Evolutionary conservation across 2,888 invertebrate species (phyloP), one percentile per base, ranked within the genome.

Genomic region (Pseudococcus longispinus): DNA sequence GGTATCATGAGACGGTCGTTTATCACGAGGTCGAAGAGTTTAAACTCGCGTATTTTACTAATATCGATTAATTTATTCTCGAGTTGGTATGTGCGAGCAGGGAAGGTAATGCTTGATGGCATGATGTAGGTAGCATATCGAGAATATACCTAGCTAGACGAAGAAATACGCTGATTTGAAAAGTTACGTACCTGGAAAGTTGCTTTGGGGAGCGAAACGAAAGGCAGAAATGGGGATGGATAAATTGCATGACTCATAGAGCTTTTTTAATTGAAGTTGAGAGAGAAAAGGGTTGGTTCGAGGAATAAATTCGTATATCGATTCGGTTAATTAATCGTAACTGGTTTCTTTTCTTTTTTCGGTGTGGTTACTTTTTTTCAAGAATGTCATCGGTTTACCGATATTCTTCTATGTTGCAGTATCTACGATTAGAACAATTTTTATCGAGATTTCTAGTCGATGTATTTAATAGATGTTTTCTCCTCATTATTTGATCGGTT

Each of bases 41-140:
- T 60, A 60, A 60, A 60, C 60, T 80, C 42, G 20, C 37, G 77
- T 80, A 80, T 42, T 80, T 42, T n/a, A 23, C 77, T 80, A 80
- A 80, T 80, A 80, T 80, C 77, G 77, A 80, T 80, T 80, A 80
- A 80, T 80, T 80, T 80, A 80, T 80, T 80, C 77, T 2, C 11
- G 60, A 60, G n/a, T 51, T n/a, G n/a, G 51, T 6, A 46, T 5
- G 9, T 5, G 37, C 37, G 37, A 37, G 51, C n/a, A 51, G 65
- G 23, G 8, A 65, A 20, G 60, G 18, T 2, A 6, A 55, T 55
- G 8, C 60, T 51, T 11, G 70, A 13, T 13, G 13, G 44, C 15
- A 46, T 37, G 44, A 15, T 46, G 44, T 46, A 46, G 44, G 44
- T 8, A 46, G 3, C 13, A 46, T 70, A 29, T 70, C 37, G 37